These are phyloP conservation scores for Amphipyra berbera DNA, from an alignment of 2,888 invertebrate species.

Conservation along the genomic window DNA sequence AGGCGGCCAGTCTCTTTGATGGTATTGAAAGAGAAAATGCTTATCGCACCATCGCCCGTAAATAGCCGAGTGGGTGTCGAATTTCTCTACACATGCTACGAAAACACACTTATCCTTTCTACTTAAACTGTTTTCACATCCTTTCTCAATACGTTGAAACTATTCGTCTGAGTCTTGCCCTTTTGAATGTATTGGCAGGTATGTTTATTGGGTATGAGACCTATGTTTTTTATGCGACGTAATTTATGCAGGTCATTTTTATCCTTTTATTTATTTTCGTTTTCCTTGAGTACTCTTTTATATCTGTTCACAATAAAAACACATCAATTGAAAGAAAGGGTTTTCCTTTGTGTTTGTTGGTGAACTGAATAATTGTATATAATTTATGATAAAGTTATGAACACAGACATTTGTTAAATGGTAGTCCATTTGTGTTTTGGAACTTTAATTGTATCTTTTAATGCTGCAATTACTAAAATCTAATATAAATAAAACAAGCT, in stretches of 20 bases:
- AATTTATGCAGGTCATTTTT: constrained; percentile 55
- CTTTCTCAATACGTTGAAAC: constrained; percentile 79
- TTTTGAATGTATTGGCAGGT: constrained; percentile 73
- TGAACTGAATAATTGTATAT: constrained; percentile 13
- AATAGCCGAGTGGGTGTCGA: constrained; percentile 86
- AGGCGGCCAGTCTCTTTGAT: constrained; percentile 86
- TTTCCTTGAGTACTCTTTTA: constrained; percentile 32
- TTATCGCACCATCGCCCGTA: constrained; percentile 87
- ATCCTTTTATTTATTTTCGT: constrained; percentile 40
- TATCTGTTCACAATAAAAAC: constrained; percentile 28
- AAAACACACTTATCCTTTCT: constrained; percentile 88
- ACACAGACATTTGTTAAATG: constrained; percentile 29
- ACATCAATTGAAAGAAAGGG: constrained; percentile 22
- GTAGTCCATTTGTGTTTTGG: constrained; percentile 19
- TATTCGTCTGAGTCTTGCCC: constrained; percentile 75
- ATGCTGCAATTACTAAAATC: constrained; percentile 8
- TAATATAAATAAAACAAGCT: constrained; percentile 17
- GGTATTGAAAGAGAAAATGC: constrained; percentile 88
- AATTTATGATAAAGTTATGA: constrained; percentile 22
- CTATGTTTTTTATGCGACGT: constrained; percentile 50
- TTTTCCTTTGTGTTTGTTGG: constrained; percentile 20
- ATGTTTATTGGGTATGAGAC: constrained; percentile 60
- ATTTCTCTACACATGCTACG: constrained; percentile 84
- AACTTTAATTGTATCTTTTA: constrained; percentile 16
- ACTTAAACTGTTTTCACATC: constrained; percentile 85